Percentiles rank a stretch among this genome's conserved stretches.
These are phyloP conservation scores for Chloroceryle aenea DNA, from an alignment of 2,113 vertebrate genomes.

Conservation along the genomic window DNA sequence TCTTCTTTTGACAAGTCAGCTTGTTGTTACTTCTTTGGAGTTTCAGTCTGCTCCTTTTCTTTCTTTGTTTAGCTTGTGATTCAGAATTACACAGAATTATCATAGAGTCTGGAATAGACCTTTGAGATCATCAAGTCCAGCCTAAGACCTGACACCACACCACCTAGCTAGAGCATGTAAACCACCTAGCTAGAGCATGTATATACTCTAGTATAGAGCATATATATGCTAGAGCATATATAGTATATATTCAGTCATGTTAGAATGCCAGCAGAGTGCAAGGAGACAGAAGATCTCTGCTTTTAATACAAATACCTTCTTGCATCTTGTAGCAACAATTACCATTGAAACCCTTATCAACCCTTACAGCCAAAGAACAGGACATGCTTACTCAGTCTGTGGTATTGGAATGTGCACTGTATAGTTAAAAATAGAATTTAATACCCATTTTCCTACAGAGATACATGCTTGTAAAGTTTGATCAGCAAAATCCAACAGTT, in stretches of 20 bases:
- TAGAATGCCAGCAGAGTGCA: neutral
- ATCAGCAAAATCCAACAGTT: conserved; percentile 8
- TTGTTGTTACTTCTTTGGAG: neutral
- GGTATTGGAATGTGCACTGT: neutral
- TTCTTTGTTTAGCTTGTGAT: conserved; percentile 6
- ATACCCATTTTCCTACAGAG: neutral
- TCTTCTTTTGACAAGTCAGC: neutral
- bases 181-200: too few relatives aligned
- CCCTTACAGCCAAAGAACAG: neutral
- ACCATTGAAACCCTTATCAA: neutral
- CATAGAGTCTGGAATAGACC: too few relatives aligned
- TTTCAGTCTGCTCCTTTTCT: conserved; percentile 9
- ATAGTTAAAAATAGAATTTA: neutral
- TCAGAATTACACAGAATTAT: too few relatives aligned
- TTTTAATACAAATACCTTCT: neutral
- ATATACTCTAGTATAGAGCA: too few relatives aligned
- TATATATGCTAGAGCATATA: too few relatives aligned
- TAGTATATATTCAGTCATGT: too few relatives aligned
- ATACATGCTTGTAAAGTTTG: neutral
- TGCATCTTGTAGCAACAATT: neutral
- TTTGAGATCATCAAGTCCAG: too few relatives aligned
- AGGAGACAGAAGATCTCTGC: neutral
- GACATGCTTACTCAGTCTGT: rapidly evolving
- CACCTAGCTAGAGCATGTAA: too few relatives aligned
- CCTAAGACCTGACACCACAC: too few relatives aligned